phyloP scores from a whole-genome alignment of 2,888 invertebrate genomes.

The Leptinotarsa rubiginosa region DNA sequence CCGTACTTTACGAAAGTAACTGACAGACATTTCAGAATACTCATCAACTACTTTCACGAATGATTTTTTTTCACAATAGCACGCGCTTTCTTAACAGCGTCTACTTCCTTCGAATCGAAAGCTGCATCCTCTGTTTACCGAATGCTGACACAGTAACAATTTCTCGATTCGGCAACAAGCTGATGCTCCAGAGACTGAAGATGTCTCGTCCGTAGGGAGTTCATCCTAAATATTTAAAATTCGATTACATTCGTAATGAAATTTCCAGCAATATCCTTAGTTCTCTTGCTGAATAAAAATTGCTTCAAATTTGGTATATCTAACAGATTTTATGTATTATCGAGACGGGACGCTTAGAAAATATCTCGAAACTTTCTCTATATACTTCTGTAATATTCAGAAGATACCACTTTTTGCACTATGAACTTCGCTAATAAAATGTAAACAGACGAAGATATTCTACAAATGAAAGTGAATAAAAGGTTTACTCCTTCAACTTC shows the following conservation, averaged over 20 bases:
- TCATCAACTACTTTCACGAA: slow-evolving; percentile 19
- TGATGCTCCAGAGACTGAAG: slow-evolving; percentile 46
- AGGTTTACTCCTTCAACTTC: neutral
- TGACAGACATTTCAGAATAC: slow-evolving; percentile 14
- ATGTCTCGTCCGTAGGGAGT: slow-evolving; percentile 45
- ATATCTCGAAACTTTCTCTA: slow-evolving; percentile 21
- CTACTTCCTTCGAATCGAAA: slow-evolving; percentile 19
- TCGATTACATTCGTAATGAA: slow-evolving; percentile 57
- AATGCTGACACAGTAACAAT: slow-evolving; percentile 28
- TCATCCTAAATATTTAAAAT: slow-evolving; percentile 56
- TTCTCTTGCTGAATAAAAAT: slow-evolving; percentile 45
- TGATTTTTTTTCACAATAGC: slow-evolving; percentile 1
- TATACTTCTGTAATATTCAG: slow-evolving; percentile 27
- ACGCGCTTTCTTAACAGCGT: slow-evolving; percentile 9
- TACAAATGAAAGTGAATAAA: slow-evolving; percentile 10
- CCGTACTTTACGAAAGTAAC: neutral
- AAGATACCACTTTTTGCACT: slow-evolving; percentile 27
- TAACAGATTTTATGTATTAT: slow-evolving; percentile 41
- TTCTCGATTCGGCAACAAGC: slow-evolving; percentile 41
- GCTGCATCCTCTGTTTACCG: slow-evolving; percentile 16
- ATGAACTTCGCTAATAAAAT: slow-evolving; percentile 27
- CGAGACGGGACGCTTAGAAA: neutral
- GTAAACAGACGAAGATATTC: slow-evolving; percentile 15
- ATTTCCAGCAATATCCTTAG: slow-evolving; percentile 48
- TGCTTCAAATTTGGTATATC: slow-evolving; percentile 35